Evolutionary conservation across 2,888 invertebrate species (phyloP).

Genomic region (Tachina fera): DNA sequence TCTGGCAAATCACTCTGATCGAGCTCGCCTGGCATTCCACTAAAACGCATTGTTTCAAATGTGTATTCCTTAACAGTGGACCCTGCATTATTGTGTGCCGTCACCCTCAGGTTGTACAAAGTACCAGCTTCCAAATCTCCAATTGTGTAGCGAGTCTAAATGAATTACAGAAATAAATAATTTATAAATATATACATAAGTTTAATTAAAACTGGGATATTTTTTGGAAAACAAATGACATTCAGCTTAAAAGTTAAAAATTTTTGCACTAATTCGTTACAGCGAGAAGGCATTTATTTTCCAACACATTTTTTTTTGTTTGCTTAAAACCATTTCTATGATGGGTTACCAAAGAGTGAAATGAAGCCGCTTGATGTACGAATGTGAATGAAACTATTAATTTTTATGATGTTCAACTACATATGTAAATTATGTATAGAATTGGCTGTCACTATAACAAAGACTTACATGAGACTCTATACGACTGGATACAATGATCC

Average conservation of each 20-base stretch:
- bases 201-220: no score
- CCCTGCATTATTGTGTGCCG: constrained; percentile 87
- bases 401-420: constrained; percentile 64
- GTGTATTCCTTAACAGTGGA: constrained; percentile 85
- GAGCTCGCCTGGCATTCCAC: constrained; percentile 81
- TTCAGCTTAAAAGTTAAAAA: neutral
- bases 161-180: constrained; percentile 3
- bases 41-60: constrained; percentile 85
- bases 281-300: constrained; percentile 44
- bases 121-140: constrained; percentile 84
- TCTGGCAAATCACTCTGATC: constrained; percentile 76
- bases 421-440: constrained; percentile 7
- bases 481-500: constrained; percentile 84
- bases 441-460: constrained; percentile 57
- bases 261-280: neutral
- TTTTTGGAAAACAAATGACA: constrained; percentile 41
- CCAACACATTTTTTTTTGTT: constrained; percentile 21
- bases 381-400: constrained; percentile 64
- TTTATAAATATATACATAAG: no score
- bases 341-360: constrained; percentile 61
- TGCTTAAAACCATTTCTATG: constrained; percentile 59
- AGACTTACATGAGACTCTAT: constrained; percentile 83
- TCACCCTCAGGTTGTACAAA: constrained; percentile 84
- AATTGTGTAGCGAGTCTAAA: constrained; percentile 83
- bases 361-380: constrained; percentile 64